A percentile compares a stretch with the other conserved stretches of the same genome.
Conservation (phyloP, 2,113 vertebrate genomes). For the Fregata magnificens region DNA sequence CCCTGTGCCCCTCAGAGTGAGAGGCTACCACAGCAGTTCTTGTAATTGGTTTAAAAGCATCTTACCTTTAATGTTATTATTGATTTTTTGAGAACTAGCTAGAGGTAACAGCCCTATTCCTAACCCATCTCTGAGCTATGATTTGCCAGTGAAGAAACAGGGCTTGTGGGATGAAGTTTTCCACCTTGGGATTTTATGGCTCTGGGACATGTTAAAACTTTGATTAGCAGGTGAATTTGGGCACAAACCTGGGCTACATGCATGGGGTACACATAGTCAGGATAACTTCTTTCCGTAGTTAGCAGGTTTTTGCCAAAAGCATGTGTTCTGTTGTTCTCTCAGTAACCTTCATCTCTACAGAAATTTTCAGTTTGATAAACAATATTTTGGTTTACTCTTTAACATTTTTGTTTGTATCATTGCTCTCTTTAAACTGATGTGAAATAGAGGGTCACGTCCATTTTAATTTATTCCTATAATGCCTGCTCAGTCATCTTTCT, state of each 20-base stretch:
- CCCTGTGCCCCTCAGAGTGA: neutral
- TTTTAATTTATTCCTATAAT: neutral
- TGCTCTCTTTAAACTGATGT: neutral
- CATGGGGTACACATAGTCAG: neutral
- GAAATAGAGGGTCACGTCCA: neutral
- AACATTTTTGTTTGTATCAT: neutral
- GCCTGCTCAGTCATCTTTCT: neutral
- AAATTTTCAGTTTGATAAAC: neutral
- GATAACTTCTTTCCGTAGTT: neutral
- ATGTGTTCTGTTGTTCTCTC: rapidly evolving
- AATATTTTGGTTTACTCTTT: neutral
- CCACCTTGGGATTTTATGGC: neutral
- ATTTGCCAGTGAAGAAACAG: neutral
- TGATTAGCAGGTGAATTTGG: neutral
- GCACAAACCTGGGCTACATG: neutral
- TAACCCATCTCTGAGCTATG: neutral
- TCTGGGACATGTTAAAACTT: neutral
- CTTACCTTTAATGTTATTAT: neutral
- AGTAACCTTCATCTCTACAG: neutral
- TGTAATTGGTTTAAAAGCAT: neutral
- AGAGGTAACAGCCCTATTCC: neutral
- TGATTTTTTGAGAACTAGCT: neutral
- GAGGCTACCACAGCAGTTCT: neutral
- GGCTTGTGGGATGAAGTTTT: neutral
- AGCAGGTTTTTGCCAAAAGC: neutral